Evolutionary conservation across 1,140 invertebrate species (phyloP).

Genomic region (Phthorimaea operculella): DNA sequence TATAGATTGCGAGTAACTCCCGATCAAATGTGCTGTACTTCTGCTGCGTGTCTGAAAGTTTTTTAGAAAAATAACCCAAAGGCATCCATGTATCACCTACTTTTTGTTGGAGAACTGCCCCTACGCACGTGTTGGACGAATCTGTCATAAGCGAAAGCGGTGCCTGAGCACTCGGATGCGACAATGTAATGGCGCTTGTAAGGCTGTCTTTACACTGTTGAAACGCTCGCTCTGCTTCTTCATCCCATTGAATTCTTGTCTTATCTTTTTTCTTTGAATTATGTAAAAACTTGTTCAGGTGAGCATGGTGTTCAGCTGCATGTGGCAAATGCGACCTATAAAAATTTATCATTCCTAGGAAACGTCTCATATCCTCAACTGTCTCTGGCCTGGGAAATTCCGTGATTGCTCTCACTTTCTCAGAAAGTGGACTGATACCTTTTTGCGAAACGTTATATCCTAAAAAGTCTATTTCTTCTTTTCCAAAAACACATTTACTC

Average conservation of each 20-base stretch:
- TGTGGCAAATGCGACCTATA: slow-evolving; percentile 11
- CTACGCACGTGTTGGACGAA: slow-evolving; percentile 32
- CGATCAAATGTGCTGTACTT: slow-evolving; percentile 17
- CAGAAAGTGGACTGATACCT: too few relatives aligned
- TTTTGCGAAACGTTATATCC: too few relatives aligned
- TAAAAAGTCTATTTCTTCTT: too few relatives aligned
- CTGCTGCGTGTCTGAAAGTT: neutral
- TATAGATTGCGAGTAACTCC: slow-evolving; percentile 62
- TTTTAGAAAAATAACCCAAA: slow-evolving; percentile 44
- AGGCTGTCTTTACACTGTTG: slow-evolving; percentile 33
- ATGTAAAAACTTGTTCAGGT: slow-evolving; percentile 6
- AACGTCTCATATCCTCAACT: slow-evolving; percentile 25
- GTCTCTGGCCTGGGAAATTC: slow-evolving; percentile 23
- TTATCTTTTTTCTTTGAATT: slow-evolving; percentile 30
- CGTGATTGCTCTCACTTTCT: slow-evolving; percentile 20
- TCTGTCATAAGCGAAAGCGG: slow-evolving; percentile 22
- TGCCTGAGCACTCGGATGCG: slow-evolving; percentile 13
- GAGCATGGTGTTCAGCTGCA: slow-evolving; percentile 31
- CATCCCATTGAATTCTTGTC: slow-evolving; percentile 27
- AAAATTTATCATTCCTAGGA: slow-evolving; percentile 41
- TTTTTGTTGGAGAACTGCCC: slow-evolving; percentile 29
- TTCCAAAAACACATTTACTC: slow-evolving; percentile 13
- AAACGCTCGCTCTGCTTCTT: slow-evolving; percentile 25
- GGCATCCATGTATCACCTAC: slow-evolving; percentile 24
- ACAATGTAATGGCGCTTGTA: slow-evolving; percentile 12